Evolutionary conservation across 2,888 invertebrate genomes (phyloP).

Genomic region (Liopterus haemorrhoidalis): DNA sequence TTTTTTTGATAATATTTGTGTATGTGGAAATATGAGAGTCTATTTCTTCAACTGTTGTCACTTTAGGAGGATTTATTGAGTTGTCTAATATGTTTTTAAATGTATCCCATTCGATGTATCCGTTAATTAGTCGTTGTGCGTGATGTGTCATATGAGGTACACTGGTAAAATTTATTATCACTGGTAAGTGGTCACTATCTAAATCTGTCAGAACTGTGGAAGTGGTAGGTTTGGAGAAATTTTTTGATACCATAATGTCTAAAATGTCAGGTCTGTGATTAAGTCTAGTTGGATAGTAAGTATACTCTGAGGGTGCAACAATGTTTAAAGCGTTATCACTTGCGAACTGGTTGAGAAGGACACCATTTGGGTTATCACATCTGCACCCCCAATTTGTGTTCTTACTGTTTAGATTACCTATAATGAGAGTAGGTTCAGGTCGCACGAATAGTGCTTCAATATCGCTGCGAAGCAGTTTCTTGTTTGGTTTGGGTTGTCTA

Average conservation of each 20-base stretch:
- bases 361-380: slow-evolving; percentile 17
- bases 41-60: not conserved
- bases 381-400: slow-evolving; percentile 19
- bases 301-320: slow-evolving; percentile 16
- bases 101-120: not conserved
- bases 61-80: not conserved
- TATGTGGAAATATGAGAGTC: not conserved
- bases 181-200: slow-evolving; percentile 16
- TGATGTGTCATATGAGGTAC: not conserved
- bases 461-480: not conserved
- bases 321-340: slow-evolving; percentile 17
- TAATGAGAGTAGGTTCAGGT: slow-evolving; percentile 7
- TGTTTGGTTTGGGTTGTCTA: not conserved
- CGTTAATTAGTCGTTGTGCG: not conserved
- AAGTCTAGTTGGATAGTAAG: slow-evolving; percentile 16
- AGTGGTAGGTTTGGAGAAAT: slow-evolving; percentile 12
- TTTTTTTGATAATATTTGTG: not conserved
- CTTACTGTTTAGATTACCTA: slow-evolving; percentile 23
- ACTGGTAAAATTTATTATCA: slow-evolving; percentile 11
- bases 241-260: slow-evolving; percentile 20
- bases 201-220: slow-evolving; percentile 20
- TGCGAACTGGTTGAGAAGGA: slow-evolving; percentile 9
- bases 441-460: not conserved
- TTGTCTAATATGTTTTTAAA: not conserved
- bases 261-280: slow-evolving; percentile 19